phyloP scores from a whole-genome alignment of 2,888 invertebrate genomes.

The Perdita meconis region DNA sequence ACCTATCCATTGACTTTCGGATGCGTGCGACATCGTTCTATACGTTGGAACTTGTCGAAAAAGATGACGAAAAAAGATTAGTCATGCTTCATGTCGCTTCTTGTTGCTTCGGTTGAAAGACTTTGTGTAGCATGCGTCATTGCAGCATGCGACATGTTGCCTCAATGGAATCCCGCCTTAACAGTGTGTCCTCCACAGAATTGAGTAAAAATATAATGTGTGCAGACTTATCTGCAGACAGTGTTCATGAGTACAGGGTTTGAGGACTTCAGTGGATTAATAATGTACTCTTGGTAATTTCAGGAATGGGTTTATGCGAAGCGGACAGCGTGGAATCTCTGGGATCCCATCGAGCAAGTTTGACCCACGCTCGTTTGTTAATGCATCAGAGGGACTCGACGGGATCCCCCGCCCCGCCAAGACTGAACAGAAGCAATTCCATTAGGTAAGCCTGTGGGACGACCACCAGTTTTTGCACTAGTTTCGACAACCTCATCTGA shows the following conservation, averaged over 20 bases:
- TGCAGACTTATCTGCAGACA: too few relatives aligned
- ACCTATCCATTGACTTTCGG: too few relatives aligned
- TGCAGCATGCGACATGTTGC: too few relatives aligned
- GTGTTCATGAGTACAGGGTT: background rate
- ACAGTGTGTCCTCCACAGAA: too few relatives aligned
- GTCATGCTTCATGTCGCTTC: too few relatives aligned
- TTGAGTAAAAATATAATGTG: too few relatives aligned
- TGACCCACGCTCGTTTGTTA: slow-evolving; percentile 89
- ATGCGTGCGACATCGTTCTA: too few relatives aligned
- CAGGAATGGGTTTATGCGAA: slow-evolving; percentile 88
- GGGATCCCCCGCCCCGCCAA: slow-evolving; percentile 88
- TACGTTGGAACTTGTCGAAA: too few relatives aligned
- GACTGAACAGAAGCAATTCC: slow-evolving; percentile 95
- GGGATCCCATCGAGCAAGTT: slow-evolving; percentile 89
- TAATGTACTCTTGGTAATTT: slow-evolving; percentile 25
- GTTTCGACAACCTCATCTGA: slow-evolving; percentile 26
- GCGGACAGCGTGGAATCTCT: slow-evolving; percentile 96
- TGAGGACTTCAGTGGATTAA: background rate
- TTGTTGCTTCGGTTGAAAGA: too few relatives aligned
- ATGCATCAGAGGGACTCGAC: slow-evolving; percentile 85
- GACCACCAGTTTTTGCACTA: slow-evolving; percentile 31
- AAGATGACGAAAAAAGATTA: too few relatives aligned
- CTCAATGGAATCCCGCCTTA: too few relatives aligned
- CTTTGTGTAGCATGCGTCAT: too few relatives aligned
- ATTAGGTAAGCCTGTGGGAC: slow-evolving; percentile 89